phyloP scores from a whole-genome alignment of 2,888 invertebrate species.

The Syrista parreyssii region DNA sequence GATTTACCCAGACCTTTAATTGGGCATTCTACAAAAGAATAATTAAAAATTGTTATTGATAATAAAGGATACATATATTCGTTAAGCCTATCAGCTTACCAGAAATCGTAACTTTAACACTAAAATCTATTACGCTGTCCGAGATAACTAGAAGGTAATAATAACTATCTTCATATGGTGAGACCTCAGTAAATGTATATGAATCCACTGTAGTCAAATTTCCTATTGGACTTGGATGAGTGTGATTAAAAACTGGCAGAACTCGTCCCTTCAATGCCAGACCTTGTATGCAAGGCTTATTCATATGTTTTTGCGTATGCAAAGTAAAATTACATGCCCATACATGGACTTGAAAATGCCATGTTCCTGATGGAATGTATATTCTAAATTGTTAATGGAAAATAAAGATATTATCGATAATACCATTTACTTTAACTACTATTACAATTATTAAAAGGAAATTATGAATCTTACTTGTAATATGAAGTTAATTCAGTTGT shows the following conservation, averaged over 20 bases:
- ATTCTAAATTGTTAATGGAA: constrained; percentile 51
- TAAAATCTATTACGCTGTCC: constrained; percentile 62
- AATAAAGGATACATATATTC: not conserved
- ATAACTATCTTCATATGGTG: constrained; percentile 66
- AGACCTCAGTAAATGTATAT: constrained; percentile 59
- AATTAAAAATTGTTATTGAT: not conserved
- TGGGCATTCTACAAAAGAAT: constrained; percentile 52
- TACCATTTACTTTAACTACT: constrained; percentile 2
- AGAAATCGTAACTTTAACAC: constrained; percentile 57
- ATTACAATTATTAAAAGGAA: not conserved
- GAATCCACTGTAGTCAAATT: constrained; percentile 54
- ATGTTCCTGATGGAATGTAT: constrained; percentile 65
- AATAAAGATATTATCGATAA: constrained; percentile 9
- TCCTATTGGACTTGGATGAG: constrained; percentile 37
- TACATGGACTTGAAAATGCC: constrained; percentile 63
- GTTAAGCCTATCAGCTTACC: constrained; percentile 41
- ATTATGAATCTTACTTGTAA: constrained; percentile 62
- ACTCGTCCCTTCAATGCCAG: constrained; percentile 60
- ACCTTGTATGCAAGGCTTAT: constrained; percentile 59
- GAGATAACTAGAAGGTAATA: constrained; percentile 67
- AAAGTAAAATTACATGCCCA: constrained; percentile 62
- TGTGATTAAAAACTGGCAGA: constrained; percentile 61
- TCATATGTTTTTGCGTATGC: constrained; percentile 36
- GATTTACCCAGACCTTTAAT: constrained; percentile 49
- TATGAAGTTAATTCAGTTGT: constrained; percentile 64